phyloP scores from a whole-genome alignment of 2,797 vertebrate species.

The Tokudaia muenninki region DNA sequence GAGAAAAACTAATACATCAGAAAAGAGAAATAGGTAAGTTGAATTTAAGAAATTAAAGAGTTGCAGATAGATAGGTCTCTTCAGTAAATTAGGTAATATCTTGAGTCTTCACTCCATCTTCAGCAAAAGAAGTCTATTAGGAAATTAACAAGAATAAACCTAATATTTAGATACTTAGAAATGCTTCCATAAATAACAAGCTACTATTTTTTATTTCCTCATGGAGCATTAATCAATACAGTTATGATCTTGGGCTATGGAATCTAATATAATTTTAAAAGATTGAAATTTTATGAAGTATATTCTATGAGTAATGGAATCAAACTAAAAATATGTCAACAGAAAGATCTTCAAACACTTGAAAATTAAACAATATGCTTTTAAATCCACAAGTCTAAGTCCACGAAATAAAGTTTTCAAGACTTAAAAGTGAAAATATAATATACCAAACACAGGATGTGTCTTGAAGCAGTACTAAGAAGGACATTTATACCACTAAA shows the following conservation, averaged over 20 bases:
- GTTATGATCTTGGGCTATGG: neutral
- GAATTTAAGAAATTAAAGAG: neutral
- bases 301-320: constrained; percentile 17
- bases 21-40: neutral
- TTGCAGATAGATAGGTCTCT: neutral
- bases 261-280: neutral
- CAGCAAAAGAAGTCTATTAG: neutral
- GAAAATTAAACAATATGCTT: neutral
- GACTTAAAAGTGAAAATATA: neutral
- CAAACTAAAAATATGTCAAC: neutral
- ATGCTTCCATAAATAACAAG: neutral
- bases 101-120: neutral
- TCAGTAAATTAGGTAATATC: neutral
- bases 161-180: neutral
- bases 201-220: neutral
- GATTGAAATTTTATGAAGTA: neutral
- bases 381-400: neutral
- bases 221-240: neutral
- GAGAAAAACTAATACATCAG: neutral
- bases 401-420: neutral
- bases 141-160: neutral
- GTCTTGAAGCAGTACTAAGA: neutral
- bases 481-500: neutral
- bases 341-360: constrained; percentile 6
- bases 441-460: neutral